These are phyloP conservation scores for Cyclura pinguis DNA, from an alignment of 2,797 vertebrate species.

Conservation along the genomic window DNA sequence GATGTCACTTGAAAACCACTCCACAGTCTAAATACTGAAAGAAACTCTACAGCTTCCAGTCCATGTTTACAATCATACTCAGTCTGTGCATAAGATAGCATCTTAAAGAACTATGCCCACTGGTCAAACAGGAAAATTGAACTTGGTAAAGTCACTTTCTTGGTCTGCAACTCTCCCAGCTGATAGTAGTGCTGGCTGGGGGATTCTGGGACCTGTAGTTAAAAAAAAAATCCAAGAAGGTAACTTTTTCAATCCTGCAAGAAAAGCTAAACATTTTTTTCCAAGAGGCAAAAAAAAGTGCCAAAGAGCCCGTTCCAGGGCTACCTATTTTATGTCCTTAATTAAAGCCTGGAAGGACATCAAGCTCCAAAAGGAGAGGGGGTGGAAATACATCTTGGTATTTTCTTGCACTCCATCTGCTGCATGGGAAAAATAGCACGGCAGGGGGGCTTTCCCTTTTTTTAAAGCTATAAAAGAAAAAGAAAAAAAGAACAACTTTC, in stretches of 20 bases:
- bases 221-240: not conserved
- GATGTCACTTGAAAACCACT: slow-evolving; percentile 71
- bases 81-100: slow-evolving; percentile 12
- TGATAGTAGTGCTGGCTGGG: not conserved
- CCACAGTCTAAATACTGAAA: slow-evolving; percentile 28
- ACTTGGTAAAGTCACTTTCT: not conserved
- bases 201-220: not conserved
- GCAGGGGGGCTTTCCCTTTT: too few relatives aligned
- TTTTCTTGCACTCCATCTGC: slow-evolving; percentile 36
- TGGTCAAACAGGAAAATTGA: slow-evolving; percentile 3
- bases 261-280: slow-evolving; percentile 37
- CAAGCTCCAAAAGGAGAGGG: slow-evolving; percentile 55
- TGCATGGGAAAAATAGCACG: slow-evolving; percentile 3
- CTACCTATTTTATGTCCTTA: slow-evolving; percentile 54
- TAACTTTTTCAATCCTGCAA: not conserved
- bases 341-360: slow-evolving; percentile 60
- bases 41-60: slow-evolving; percentile 52
- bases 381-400: not conserved
- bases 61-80: slow-evolving; percentile 50
- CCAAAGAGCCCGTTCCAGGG: slow-evolving; percentile 2
- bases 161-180: not conserved
- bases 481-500: not conserved
- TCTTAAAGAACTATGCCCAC: slow-evolving; percentile 33
- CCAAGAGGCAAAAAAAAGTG: not conserved
- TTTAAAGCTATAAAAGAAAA: not conserved